These are phyloP conservation scores for Columbina picui DNA, from an alignment of 2,113 vertebrate genomes.

Conservation along the genomic window DNA sequence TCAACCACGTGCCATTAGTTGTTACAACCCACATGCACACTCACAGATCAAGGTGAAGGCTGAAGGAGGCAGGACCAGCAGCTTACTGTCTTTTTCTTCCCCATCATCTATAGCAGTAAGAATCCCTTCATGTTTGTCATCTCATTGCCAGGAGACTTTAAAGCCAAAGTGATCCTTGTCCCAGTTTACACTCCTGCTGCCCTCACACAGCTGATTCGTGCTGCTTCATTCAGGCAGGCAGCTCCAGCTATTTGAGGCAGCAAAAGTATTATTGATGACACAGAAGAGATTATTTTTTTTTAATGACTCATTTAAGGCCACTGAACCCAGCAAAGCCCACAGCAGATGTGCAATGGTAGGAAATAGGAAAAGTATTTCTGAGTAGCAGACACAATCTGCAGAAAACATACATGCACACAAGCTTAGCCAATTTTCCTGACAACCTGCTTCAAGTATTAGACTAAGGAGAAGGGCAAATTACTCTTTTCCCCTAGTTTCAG, in stretches of 20 bases:
- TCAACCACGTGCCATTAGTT: rapidly evolving
- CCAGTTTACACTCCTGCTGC: background rate
- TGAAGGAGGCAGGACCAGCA: background rate
- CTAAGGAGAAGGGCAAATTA: background rate
- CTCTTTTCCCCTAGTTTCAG: background rate
- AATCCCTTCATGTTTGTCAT: background rate
- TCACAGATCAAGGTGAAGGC: background rate
- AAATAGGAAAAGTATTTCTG: background rate
- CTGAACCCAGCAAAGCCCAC: background rate
- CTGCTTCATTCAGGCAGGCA: background rate
- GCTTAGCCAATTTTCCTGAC: background rate
- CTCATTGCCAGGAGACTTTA: background rate
- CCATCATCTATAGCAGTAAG: background rate
- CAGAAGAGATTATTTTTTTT: background rate
- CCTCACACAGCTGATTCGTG: background rate
- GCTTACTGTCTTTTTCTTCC: background rate
- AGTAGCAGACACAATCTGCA: background rate
- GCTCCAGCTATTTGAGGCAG: background rate
- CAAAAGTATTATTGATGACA: background rate
- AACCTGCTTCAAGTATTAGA: background rate
- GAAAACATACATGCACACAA: background rate
- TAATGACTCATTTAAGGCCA: background rate
- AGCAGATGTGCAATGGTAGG: background rate
- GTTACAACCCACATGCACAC: background rate
- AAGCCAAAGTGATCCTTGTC: background rate